Percentiles rank a stretch among this genome's conserved stretches.
Conservation (phyloP, 1,140 invertebrate genomes). For the Brachionus rubens region DNA sequence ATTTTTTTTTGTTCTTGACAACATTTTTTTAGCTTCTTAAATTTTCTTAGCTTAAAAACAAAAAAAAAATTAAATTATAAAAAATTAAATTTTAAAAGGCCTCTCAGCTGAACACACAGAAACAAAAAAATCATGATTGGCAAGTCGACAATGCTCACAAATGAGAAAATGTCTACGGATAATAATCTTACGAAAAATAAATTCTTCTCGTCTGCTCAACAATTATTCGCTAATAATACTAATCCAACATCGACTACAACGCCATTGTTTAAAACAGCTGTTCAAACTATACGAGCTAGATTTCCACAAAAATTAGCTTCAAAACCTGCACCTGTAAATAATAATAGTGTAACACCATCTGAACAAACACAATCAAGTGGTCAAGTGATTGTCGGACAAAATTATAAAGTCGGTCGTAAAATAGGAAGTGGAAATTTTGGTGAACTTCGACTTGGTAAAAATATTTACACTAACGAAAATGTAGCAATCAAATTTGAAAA, state of each 20-base stretch:
- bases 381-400: not conserved
- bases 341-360: not conserved
- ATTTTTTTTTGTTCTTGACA: slow-evolving; percentile 23
- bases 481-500: slow-evolving; percentile 45
- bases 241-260: not conserved
- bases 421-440: slow-evolving; percentile 41
- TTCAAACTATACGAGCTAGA: not conserved
- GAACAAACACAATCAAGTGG: not conserved
- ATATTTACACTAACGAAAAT: slow-evolving; percentile 28
- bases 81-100: slow-evolving; percentile 3
- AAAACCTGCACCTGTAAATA: not conserved
- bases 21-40: slow-evolving; percentile 29
- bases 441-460: slow-evolving; percentile 32
- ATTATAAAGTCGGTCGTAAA: slow-evolving; percentile 31
- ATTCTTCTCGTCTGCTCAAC: slow-evolving; percentile 29
- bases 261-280: slow-evolving; percentile 16
- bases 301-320: not conserved
- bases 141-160: slow-evolving; percentile 8
- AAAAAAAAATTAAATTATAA: slow-evolving; percentile 14
- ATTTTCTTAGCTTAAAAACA: not conserved
- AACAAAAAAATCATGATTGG: slow-evolving; percentile 13
- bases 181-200: not conserved
- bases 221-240: not conserved
- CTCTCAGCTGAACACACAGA: not conserved
- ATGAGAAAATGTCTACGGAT: slow-evolving; percentile 2